These are phyloP conservation scores for Ophioninae sp. DNA, from an alignment of 2,888 invertebrate species.

Conservation along the genomic window DNA sequence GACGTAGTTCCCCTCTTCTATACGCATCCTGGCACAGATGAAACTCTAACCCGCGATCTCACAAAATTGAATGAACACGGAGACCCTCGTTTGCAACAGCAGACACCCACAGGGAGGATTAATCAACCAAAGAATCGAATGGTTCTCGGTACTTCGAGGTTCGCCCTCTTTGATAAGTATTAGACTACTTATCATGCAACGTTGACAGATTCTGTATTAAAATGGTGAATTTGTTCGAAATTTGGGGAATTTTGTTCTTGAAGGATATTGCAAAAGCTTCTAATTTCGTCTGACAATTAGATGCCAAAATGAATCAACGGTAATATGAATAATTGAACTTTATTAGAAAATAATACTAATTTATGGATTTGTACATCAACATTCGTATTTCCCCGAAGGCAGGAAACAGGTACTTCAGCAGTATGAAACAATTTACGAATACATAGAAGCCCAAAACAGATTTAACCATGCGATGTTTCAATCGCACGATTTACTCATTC, in stretches of 20 bases:
- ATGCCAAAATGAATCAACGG: neutral
- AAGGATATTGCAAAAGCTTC: neutral
- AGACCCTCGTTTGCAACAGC: constrained; percentile 23
- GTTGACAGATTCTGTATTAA: neutral
- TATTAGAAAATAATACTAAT: neutral
- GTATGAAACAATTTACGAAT: neutral
- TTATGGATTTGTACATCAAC: neutral
- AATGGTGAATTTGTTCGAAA: neutral
- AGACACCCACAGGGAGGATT: constrained; percentile 11
- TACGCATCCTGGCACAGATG: constrained; percentile 22
- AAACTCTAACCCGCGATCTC: constrained; percentile 39
- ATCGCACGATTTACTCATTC: neutral
- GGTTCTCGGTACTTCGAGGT: neutral
- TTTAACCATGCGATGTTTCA: neutral
- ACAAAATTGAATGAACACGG: constrained; percentile 40
- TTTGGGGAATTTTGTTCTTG: neutral
- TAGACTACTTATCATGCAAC: neutral
- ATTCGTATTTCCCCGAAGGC: too few relatives aligned
- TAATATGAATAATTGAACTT: neutral
- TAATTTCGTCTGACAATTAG: neutral
- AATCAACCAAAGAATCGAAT: constrained; percentile 10
- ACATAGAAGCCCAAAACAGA: neutral
- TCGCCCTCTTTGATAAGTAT: neutral
- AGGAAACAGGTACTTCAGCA: neutral
- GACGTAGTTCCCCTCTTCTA: constrained; percentile 33